phyloP scores from a whole-genome alignment of 1,140 invertebrate genomes.

The Holcopasites calliopsidis region DNA sequence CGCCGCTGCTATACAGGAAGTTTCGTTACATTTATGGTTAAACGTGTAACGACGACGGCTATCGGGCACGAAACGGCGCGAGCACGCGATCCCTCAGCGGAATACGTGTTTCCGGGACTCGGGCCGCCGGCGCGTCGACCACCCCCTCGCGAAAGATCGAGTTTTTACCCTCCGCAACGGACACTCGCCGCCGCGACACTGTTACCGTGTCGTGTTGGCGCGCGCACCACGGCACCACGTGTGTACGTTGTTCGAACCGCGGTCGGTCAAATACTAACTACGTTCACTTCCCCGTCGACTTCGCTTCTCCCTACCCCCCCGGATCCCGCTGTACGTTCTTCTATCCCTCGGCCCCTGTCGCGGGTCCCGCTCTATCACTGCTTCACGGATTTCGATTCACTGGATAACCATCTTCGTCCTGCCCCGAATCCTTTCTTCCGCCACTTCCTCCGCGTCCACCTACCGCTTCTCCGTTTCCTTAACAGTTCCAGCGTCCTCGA shows the following conservation, averaged over 20 bases:
- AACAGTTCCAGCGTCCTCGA: neutral
- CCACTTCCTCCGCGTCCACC: neutral
- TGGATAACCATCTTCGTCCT: neutral
- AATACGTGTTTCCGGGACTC: neutral
- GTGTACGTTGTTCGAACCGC: constrained; percentile 27
- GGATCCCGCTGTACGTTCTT: neutral
- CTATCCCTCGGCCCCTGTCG: neutral
- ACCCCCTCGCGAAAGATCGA: constrained; percentile 1
- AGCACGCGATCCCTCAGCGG: constrained; percentile 42
- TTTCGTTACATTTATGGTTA: constrained; percentile 50
- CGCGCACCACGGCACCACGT: neutral
- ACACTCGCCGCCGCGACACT: neutral
- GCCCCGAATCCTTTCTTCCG: neutral
- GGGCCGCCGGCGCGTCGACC: neutral
- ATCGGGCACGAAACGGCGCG: constrained; percentile 29
- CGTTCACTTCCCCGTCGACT: neutral
- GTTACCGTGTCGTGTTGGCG: neutral
- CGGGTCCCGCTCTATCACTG: too few species aligned
- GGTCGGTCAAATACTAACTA: constrained; percentile 40
- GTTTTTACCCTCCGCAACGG: neutral
- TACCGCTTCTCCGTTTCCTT: neutral
- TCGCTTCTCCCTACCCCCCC: neutral
- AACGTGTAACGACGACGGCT: constrained; percentile 33
- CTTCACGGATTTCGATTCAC: neutral
- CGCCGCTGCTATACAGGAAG: constrained; percentile 28